phyloP scores from a whole-genome alignment of 2,797 vertebrate genomes.

The Arnoldichthys spilopterus region DNA sequence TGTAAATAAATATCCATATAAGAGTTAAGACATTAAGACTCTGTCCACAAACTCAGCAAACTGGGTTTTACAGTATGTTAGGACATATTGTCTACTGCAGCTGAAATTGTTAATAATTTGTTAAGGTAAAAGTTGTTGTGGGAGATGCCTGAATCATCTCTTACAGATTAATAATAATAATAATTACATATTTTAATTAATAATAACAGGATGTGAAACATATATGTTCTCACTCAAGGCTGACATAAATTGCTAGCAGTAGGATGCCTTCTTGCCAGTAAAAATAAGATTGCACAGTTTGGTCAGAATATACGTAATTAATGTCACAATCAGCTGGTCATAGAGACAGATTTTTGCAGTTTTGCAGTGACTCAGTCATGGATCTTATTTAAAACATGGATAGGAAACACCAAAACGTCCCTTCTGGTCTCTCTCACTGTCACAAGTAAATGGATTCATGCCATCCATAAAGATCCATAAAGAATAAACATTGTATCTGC shows the following conservation, averaged over 20 bases:
- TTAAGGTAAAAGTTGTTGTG: not conserved
- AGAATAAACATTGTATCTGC: too few relatives aligned
- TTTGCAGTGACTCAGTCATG: not conserved
- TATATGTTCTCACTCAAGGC: not conserved
- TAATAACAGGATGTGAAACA: not conserved
- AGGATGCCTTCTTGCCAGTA: not conserved
- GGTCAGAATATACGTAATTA: not conserved
- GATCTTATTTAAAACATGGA: not conserved
- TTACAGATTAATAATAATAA: too few relatives aligned
- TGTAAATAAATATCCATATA: too few relatives aligned
- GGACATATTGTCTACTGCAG: not conserved
- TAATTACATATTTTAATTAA: too few relatives aligned
- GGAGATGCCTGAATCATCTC: not conserved
- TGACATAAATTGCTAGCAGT: not conserved
- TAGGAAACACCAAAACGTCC: not conserved
- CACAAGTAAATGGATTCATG: not conserved
- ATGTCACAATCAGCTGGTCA: not conserved
- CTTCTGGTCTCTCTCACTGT: not conserved
- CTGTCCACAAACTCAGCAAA: too few relatives aligned
- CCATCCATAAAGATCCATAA: too few relatives aligned
- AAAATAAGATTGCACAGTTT: not conserved
- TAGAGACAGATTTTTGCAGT: not conserved
- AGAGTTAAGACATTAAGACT: too few relatives aligned
- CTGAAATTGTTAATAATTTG: not conserved
- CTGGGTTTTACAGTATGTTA: not conserved